These are phyloP conservation scores for Rhingia campestris DNA, from an alignment of 2,888 invertebrate genomes.

Conservation along the genomic window DNA sequence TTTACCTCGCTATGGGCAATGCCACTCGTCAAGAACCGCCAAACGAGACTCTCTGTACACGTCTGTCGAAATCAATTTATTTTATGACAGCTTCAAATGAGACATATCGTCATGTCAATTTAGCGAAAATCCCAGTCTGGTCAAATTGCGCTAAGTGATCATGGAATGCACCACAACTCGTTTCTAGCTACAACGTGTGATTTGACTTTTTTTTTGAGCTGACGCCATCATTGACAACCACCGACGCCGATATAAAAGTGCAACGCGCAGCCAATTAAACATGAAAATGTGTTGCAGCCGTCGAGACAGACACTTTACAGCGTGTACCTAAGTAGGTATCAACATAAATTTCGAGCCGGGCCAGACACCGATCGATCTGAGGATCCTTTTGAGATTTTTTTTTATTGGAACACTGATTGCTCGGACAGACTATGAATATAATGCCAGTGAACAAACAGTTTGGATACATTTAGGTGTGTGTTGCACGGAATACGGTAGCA, in stretches of 20 bases:
- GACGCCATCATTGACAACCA: conserved; percentile 52
- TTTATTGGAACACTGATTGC: conserved; percentile 34
- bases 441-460: conserved; percentile 17
- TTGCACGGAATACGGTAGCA: conserved; percentile 62
- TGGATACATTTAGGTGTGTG: conserved; percentile 30
- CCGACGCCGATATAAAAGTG: conserved; percentile 33
- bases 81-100: conserved; percentile 35
- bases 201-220: neutral
- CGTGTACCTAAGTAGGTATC: conserved; percentile 44
- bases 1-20: too few species aligned
- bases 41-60: neutral
- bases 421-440: conserved; percentile 32
- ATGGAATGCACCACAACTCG: conserved; percentile 34
- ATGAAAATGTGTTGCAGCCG: conserved; percentile 49
- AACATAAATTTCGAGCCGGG: conserved; percentile 43
- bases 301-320: conserved; percentile 28
- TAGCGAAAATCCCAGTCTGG: conserved; percentile 16
- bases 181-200: conserved; percentile 8
- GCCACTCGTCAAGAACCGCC: too few species aligned
- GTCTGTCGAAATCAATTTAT: neutral
- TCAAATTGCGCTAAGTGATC: conserved; percentile 3
- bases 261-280: conserved; percentile 41
- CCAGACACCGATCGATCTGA: conserved; percentile 50
- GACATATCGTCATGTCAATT: conserved; percentile 46
- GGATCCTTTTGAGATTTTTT: conserved; percentile 45